Conservation (phyloP, 2,888 invertebrate genomes). For the Heteromyza rotundicornis region DNA sequence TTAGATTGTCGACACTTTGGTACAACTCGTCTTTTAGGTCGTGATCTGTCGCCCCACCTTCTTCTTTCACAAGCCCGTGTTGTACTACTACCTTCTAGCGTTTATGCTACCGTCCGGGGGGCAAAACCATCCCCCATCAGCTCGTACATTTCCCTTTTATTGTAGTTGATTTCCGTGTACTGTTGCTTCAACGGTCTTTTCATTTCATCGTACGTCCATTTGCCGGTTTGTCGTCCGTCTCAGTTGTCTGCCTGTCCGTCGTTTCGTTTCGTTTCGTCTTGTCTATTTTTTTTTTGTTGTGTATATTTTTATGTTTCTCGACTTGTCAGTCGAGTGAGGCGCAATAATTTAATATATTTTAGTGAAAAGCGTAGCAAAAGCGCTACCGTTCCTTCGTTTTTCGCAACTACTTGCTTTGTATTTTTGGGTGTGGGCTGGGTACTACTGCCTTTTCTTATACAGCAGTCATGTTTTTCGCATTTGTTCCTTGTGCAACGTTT, state of each 20-base stretch:
- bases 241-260: not conserved
- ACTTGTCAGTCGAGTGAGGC: slow-evolving; percentile 17
- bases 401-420: no score
- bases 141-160: not conserved
- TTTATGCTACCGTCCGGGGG: not conserved
- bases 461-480: no score
- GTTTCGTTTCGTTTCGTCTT: slow-evolving; percentile 4
- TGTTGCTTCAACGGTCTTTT: not conserved
- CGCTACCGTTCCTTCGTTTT: not conserved
- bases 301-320: not conserved
- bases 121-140: no score
- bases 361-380: slow-evolving; percentile 20
- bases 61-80: not conserved
- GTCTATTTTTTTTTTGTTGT: slow-evolving; percentile 7
- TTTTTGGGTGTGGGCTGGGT: no score
- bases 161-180: not conserved
- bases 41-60: not conserved
- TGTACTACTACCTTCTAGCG: not conserved
- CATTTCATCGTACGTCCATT: not conserved
- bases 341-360: slow-evolving; percentile 29
- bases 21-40: not conserved
- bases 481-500: no score
- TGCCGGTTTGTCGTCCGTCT: not conserved
- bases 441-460: no score
- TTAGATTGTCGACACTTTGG: not conserved